Conservation (phyloP, 1,140 invertebrate genomes). For the Coelopa frigida region DNA sequence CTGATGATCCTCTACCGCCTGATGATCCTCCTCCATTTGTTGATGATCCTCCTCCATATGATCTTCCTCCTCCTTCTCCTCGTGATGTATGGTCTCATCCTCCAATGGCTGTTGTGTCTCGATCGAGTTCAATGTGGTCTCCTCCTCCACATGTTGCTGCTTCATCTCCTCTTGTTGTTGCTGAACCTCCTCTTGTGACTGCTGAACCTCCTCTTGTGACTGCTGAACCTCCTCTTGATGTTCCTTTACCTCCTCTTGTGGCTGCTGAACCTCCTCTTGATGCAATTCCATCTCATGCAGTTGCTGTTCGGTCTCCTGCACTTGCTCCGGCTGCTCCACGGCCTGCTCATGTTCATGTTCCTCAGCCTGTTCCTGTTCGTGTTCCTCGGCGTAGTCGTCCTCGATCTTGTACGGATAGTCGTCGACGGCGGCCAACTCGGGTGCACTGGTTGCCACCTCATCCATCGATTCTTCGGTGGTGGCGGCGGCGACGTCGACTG, state of each 20-base stretch:
- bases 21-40: background rate
- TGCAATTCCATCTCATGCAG: slow-evolving; percentile 3
- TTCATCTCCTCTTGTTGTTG: slow-evolving; percentile 5
- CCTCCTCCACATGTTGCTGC: slow-evolving; percentile 4
- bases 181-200: slow-evolving; percentile 19
- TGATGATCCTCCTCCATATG: slow-evolving; percentile 4
- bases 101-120: background rate
- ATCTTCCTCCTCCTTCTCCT: slow-evolving; percentile 11
- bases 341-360: slow-evolving; percentile 13
- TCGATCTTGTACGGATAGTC: slow-evolving; percentile 43
- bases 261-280: background rate
- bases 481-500: slow-evolving; percentile 21
- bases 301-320: slow-evolving; percentile 10
- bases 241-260: slow-evolving; percentile 12
- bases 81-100: too few species aligned
- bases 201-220: slow-evolving; percentile 18
- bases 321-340: slow-evolving; percentile 15
- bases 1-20: background rate
- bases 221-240: background rate
- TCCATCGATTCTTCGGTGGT: slow-evolving; percentile 21
- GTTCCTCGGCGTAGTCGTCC: slow-evolving; percentile 33
- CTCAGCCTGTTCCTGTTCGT: slow-evolving; percentile 15
- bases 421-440: slow-evolving; percentile 17
- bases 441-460: slow-evolving; percentile 21
- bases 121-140: background rate